Evolutionary conservation across 2,888 invertebrate species (phyloP).

Genomic region (Chironomus riparius): DNA sequence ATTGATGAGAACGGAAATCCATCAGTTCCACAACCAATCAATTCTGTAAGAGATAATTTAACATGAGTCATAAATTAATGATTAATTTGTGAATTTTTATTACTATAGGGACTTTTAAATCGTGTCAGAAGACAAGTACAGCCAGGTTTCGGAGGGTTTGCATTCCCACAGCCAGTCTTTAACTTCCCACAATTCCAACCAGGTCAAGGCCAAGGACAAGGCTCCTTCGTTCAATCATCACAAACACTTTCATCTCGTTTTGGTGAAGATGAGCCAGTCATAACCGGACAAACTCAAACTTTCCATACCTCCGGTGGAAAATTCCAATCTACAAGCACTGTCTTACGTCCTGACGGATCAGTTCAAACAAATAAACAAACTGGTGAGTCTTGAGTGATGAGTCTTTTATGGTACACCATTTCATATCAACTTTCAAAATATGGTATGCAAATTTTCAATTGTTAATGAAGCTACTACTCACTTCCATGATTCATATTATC

Average conservation of each 20-base stretch:
- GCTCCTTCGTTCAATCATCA: background rate
- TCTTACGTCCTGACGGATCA: background rate
- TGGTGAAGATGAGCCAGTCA: conserved; percentile 20
- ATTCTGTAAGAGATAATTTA: background rate
- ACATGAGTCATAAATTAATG: background rate
- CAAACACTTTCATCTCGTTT: conserved; percentile 23
- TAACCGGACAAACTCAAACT: conserved; percentile 3
- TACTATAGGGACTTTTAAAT: background rate
- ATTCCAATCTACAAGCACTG: background rate
- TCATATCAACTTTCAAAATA: background rate
- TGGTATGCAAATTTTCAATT: too few species aligned
- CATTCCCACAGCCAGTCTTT: background rate
- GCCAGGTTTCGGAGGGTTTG: conserved; percentile 9
- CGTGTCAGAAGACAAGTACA: conserved; percentile 10
- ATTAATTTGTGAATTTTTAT: background rate
- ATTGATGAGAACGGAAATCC: conserved; percentile 28
- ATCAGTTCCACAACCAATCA: conserved; percentile 20
- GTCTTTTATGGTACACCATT: background rate
- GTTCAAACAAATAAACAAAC: background rate
- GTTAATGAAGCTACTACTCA: too few species aligned
- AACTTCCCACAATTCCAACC: background rate
- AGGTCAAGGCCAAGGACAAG: background rate
- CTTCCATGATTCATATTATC: too few species aligned
- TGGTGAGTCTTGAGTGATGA: background rate
- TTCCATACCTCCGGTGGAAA: background rate